Percentiles rank a stretch among this genome's conserved stretches.
Conservation (phyloP, 2,797 vertebrate species). For the Garrulus glandarius region DNA sequence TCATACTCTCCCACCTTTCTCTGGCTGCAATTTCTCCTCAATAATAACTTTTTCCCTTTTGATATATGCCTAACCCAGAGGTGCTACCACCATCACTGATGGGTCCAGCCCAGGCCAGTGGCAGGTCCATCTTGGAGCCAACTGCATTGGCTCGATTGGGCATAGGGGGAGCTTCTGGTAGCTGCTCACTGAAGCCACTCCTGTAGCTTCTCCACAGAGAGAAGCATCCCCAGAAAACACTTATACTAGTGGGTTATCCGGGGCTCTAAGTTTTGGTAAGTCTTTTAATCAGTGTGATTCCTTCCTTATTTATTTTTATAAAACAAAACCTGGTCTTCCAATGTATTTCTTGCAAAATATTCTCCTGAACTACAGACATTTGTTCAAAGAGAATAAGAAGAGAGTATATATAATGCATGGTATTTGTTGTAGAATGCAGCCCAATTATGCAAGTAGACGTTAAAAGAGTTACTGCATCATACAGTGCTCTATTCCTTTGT, state of each 20-base stretch:
- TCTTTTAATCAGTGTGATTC: background rate
- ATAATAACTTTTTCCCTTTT: background rate
- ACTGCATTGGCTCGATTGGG: rapidly evolving
- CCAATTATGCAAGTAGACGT: background rate
- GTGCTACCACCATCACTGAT: rapidly evolving
- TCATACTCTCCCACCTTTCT: background rate
- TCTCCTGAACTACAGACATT: background rate
- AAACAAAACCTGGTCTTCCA: background rate
- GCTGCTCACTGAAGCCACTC: background rate
- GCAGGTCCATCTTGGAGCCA: background rate
- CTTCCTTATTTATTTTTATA: background rate
- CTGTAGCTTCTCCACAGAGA: background rate
- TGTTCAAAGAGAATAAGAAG: background rate
- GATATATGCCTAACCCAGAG: background rate
- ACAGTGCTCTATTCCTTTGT: background rate
- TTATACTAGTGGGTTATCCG: background rate
- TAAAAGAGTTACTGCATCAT: background rate
- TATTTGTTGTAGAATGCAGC: background rate
- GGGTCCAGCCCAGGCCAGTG: background rate
- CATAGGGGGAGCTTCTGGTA: background rate
- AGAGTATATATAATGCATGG: background rate
- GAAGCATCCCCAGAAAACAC: background rate
- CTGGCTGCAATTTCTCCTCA: background rate
- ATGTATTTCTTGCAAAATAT: background rate
- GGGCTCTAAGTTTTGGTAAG: background rate